Percentiles rank a stretch among this genome's conserved stretches.
phyloP scores from a whole-genome alignment of 2,888 invertebrate genomes.

The Polietes domitor region DNA sequence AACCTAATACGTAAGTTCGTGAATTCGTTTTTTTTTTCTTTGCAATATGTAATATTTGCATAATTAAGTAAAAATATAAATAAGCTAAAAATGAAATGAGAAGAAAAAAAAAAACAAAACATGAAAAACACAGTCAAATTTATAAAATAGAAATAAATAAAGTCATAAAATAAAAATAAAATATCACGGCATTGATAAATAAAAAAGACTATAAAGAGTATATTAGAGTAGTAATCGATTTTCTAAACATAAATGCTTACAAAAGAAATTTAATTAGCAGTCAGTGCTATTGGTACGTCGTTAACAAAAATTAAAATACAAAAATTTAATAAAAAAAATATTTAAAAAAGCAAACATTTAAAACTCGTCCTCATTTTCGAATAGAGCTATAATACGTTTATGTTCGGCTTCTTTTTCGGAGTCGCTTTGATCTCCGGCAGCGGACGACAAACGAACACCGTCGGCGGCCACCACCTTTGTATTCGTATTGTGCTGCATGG shows the following conservation, averaged over 20 bases:
- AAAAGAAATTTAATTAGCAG: neutral
- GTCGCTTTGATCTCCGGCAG: slow-evolving; percentile 28
- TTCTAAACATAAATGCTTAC: neutral
- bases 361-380: slow-evolving; percentile 73
- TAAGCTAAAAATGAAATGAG: neutral
- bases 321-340: neutral
- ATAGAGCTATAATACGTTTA: slow-evolving; percentile 78
- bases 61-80: neutral
- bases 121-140: neutral
- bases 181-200: neutral
- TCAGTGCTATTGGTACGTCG: neutral
- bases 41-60: neutral
- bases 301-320: neutral
- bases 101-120: neutral
- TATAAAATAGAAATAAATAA: neutral
- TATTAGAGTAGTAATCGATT: neutral
- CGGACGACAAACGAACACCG: neutral
- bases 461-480: neutral
- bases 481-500: slow-evolving; percentile 73
- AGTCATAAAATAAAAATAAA: neutral
- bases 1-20: neutral
- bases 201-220: neutral
- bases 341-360: neutral
- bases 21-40: neutral
- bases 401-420: slow-evolving; percentile 72